Evolutionary conservation across 2,888 invertebrate genomes (phyloP).

Genomic region (Tholera decimalis): DNA sequence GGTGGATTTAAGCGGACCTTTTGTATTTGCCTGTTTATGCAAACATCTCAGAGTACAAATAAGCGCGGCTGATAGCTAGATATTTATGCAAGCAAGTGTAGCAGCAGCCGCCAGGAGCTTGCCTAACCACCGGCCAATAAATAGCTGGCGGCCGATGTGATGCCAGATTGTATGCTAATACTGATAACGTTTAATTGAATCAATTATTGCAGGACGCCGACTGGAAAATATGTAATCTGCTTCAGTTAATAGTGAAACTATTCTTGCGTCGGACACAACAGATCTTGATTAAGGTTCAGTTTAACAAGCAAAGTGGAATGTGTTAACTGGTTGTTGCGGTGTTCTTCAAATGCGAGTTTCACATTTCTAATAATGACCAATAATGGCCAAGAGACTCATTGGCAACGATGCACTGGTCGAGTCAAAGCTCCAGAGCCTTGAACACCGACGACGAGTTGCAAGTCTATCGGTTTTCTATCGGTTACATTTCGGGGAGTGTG

Average conservation of each 20-base stretch:
- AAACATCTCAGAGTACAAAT: conserved; percentile 41
- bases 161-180: conserved; percentile 49
- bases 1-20: conserved; percentile 6
- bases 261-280: not conserved
- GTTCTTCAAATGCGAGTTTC: not conserved
- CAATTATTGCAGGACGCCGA: conserved; percentile 42
- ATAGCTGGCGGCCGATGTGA: conserved; percentile 36
- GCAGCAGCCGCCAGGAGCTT: conserved; percentile 31
- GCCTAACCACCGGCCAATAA: conserved; percentile 29
- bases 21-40: not conserved
- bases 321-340: not conserved
- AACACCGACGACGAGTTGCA: too few relatives aligned
- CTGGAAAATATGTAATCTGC: conserved; percentile 50
- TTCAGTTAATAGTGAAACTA: conserved; percentile 37
- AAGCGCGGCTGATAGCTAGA: conserved; percentile 36
- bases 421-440: too few relatives aligned
- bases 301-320: conserved; percentile 1
- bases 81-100: conserved; percentile 46
- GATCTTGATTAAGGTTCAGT: not conserved
- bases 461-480: too few relatives aligned
- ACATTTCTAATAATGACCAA: too few relatives aligned
- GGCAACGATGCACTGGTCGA: too few relatives aligned
- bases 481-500: too few relatives aligned
- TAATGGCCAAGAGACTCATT: too few relatives aligned
- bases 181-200: conserved; percentile 58